Conservation (phyloP, 2,888 invertebrate genomes). For the Drosophila colorata region DNA sequence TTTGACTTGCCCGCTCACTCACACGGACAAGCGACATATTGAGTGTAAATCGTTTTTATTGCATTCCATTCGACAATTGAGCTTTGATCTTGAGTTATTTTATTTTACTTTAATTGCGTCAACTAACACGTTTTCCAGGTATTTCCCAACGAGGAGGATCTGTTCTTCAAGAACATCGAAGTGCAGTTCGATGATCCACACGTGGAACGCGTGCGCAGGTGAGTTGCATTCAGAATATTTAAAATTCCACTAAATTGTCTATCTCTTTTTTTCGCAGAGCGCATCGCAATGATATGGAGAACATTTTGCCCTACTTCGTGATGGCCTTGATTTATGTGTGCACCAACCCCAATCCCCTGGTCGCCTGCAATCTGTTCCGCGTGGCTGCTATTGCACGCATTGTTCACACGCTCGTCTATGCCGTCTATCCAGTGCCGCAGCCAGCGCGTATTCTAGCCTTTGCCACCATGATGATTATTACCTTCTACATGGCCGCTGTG, state of each 20-base stretch:
- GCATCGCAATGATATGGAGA: constrained; percentile 90
- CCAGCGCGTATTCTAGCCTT: constrained; percentile 86
- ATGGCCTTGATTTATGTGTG: constrained; percentile 87
- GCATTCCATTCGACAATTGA: constrained; percentile 10
- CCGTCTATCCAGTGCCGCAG: constrained; percentile 87
- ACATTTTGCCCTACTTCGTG: constrained; percentile 88
- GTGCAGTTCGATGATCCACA: constrained; percentile 85
- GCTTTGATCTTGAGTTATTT: neutral
- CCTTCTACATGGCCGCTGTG: constrained; percentile 86
- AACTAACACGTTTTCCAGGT: constrained; percentile 83
- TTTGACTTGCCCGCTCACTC: constrained; percentile 8
- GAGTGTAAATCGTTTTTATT: constrained; percentile 11
- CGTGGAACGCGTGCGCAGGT: constrained; percentile 86
- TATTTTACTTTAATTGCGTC: neutral
- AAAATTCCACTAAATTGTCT: neutral
- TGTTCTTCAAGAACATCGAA: constrained; percentile 81
- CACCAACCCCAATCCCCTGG: constrained; percentile 86
- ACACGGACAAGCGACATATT: constrained; percentile 1
- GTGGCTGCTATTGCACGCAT: constrained; percentile 86
- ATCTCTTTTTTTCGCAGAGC: constrained; percentile 86
- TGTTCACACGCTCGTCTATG: constrained; percentile 88
- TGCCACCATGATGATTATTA: constrained; percentile 84
- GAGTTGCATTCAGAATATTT: constrained; percentile 3
- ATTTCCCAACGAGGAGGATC: constrained; percentile 87
- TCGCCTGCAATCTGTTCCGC: constrained; percentile 87